Evolutionary conservation across 2,888 invertebrate genomes (phyloP), one percentile per base, ranked within the genome.

Genomic region (Amiota communis): DNA sequence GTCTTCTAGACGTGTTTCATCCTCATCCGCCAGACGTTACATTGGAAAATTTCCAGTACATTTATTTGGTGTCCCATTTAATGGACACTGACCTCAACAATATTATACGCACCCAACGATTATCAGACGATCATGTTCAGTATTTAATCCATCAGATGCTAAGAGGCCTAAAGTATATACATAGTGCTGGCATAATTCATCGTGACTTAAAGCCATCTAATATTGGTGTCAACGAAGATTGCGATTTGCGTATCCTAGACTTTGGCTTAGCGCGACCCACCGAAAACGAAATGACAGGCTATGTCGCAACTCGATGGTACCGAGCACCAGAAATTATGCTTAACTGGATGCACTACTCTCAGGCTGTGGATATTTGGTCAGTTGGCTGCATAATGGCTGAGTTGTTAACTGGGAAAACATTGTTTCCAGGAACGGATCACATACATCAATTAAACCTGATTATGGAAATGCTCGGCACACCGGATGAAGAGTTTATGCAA

Each of bases 341-440:
- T 51, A 99, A 99, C 90, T 99, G 99, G 99, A 99, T 99, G 99
- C 98, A 98, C 89, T 99, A 99, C 90, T 98, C 98, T 90, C 97
- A 98, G 91, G 99, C 98, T 77, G 99, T 99, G 76, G 99, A 99
- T 89, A 97, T 99, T 89, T 99, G 99, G 99, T 98, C 98, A 0
- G 98, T 99, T 67, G 99, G 99, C 36, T 99, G 99, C 91, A 99
- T 99, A 84, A 98, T 99, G 97, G 99, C 98, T 13, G 99, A 99
- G 90, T 91, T 99, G 82, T 91, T 99, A 78, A 98, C 98, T 0
- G 95, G 98, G 72, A 93, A 96, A 82, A 97, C 98, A 15, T 91
- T 99, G 70, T 99, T 99, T 89, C 98, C 98, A 47, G 99, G 99
- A 82, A 95, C 97, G 76, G 98, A 99, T 92, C 98, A 98, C 97